Evolutionary conservation across 2,113 vertebrate species (phyloP), one percentile per base, ranked within the genome.

Genomic region (Cottus gobio): DNA sequence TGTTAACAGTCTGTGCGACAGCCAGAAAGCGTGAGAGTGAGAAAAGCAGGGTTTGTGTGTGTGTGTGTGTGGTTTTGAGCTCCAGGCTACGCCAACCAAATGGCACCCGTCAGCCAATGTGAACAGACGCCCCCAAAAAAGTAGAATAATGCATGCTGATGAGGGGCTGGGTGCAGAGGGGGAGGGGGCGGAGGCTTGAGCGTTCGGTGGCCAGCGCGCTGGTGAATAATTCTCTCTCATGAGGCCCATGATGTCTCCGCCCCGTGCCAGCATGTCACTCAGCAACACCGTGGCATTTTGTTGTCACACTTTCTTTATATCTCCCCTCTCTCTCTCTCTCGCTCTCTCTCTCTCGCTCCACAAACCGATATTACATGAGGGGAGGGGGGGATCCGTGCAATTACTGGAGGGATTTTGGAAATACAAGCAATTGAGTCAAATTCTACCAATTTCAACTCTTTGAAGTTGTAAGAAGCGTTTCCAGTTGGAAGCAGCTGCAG

Each of bases 221-320:
- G 77, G 86, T 94, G 87, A 94, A 94, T 92, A 87, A 94, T 93
- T 93, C 91, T 73, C 88, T 91, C 85, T 91, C 75, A 91, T 92
- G 90, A 83, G 66, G 71, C 8, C 1, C 36, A 42, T 24, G 73
- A 91, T 74, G 73, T 7, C 34, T 46, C 79, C 60, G 24, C 28
- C 69, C 69, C 18, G 56, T 26, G 77, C 71, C 75, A 74, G 64
- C 50, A 1, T 56, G 85, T 79, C 87, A 69, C 73, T 75, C 58
- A 44, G 80, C 62, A 75, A 37, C 64, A 46, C 61, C 0, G 0
- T 65, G 82, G 73, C 81, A 79, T 85, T 91, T 34, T 85, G 81
- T 70, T 67, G 77, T 68, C 68, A 74, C 79, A 46, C 61, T 56
- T 56, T 42, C 67, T 79, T 39, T 36, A 62, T 67, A 71, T 77